Base-by-base conservation (phyloP, 2,797 vertebrate species). In the Kryptolebias ocellatus region DNA sequence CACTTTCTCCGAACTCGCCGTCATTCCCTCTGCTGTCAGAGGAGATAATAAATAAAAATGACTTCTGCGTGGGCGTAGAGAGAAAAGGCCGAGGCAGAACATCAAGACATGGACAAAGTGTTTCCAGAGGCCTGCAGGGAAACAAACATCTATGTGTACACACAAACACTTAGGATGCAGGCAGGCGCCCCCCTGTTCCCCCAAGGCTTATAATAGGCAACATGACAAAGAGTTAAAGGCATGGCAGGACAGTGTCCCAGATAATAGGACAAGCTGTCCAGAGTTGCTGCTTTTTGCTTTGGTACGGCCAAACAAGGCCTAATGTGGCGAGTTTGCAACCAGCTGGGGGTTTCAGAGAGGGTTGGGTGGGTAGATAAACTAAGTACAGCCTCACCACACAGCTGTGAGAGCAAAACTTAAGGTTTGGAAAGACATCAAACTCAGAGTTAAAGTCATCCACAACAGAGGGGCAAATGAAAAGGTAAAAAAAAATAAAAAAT, bases 21-120 rank as follows among this genome's bases (percentile, higher is more conserved):
- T 87, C 90, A 83, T 68, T 79, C 85, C 83, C 86, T 75, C 80
- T 42, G 81, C 91, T 88, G 90, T 89, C 91, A 89, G 70, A 76
- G 54, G 53, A 83, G 85, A 89, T 85, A 90, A 92, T 92, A 91
- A 92, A 93, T 91, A 90, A 91, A 87, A 91, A 90, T 79, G 89
- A 91, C 77, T 88, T 68, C 78, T 68, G 83, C 81, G 82, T 87
- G 86, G 85, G 89, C 29, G 66, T 77, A 71, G 64, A 76, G 59
- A 84, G 86, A 84, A 80, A 42, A 74, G 80, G 76, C 79, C 70
- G 56, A 67, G 74, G 60, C 72, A 14, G 67, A 70, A 72, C 81
- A 87, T 84, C 85, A 87, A 83, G 86, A 83, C 88, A 89, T 74
- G 83, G 85, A 91, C 89, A 87, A 85, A 85, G 88, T 83, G 83